phyloP scores from a whole-genome alignment of 2,113 vertebrate species.

The Microcebus lehilahytsara region DNA sequence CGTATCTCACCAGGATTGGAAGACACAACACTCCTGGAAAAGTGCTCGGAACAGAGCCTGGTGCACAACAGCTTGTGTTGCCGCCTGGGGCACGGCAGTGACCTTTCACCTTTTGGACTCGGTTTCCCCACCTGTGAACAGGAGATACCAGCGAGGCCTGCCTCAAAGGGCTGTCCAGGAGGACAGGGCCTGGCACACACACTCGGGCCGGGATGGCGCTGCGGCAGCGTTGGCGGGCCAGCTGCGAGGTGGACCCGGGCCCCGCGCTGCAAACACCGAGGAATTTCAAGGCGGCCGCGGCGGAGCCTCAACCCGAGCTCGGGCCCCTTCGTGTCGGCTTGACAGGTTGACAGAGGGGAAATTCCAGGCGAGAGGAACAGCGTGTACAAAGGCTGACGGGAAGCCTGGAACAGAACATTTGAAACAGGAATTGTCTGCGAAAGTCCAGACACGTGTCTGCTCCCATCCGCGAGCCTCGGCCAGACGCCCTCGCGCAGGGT shows the following conservation, averaged over 20 bases:
- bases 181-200: fast-evolving
- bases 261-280: neutral
- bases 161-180: neutral
- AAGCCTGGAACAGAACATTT: neutral
- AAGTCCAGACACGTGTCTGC: neutral
- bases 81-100: fast-evolving
- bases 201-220: fast-evolving
- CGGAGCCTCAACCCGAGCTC: neutral
- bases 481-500: fast-evolving
- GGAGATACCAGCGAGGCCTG: neutral
- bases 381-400: neutral
- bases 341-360: constrained; percentile 38
- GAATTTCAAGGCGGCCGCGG: neutral
- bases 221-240: fast-evolving
- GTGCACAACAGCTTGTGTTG: fast-evolving
- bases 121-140: neutral
- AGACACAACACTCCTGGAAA: neutral
- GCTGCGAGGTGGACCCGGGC: neutral
- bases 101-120: neutral
- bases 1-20: neutral
- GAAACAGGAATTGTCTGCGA: neutral
- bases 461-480: neutral
- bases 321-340: neutral
- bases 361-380: constrained; percentile 9
- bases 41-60: neutral